Base-by-base conservation (phyloP, 2,888 invertebrate genomes). In the Abrostola tripartita region DNA sequence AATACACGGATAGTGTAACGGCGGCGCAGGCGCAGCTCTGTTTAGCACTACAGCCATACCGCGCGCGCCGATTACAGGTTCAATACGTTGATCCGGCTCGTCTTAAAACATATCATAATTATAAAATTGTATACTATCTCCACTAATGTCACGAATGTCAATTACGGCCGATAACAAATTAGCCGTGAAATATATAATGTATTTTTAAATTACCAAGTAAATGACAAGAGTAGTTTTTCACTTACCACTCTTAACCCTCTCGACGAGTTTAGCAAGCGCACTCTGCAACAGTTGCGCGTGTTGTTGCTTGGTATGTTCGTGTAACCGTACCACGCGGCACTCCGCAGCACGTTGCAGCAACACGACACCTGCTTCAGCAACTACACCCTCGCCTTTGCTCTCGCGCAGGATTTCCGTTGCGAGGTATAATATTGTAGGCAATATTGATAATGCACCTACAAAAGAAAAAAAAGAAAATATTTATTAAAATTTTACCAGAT, bases 371-470 rank as follows among this genome's bases (percentile, higher is more conserved):
- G 96, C 96, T n/a, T 96, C 96, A 52, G 96, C 89, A 40, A 95
- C 94, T 0, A 95, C 92, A 14, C 95, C 95, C 81, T 95, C 95
- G 37, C 96, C 96, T 5, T 97, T 96, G 64, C 98, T 96, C 93
- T 98, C 98, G 78, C 97, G 96, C 42, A 99, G 96, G 38, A 99
- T 97, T 61, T 98, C 98, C 6, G 98, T 98, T 0, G 97, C 97
- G 64, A 99, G 95, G 91, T 97, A 98, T n/a, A 99, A 95, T 64
- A 99, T 95, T 0, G 99, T 98, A 5, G 99, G 99, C 63, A 99
- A 95, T 71, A 99, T 97, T 9, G 98, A 96, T 11, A 98, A 88
- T 0, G 98, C 98, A 14, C 98, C 97, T 96, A 87, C 9, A 88
- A 86, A 62, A 52, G n/a, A n/a, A n/a, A n/a, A n/a, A n/a, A n/a